Base-by-base conservation (phyloP, 2,113 vertebrate genomes). In the Oncorhynchus kisutch region DNA sequence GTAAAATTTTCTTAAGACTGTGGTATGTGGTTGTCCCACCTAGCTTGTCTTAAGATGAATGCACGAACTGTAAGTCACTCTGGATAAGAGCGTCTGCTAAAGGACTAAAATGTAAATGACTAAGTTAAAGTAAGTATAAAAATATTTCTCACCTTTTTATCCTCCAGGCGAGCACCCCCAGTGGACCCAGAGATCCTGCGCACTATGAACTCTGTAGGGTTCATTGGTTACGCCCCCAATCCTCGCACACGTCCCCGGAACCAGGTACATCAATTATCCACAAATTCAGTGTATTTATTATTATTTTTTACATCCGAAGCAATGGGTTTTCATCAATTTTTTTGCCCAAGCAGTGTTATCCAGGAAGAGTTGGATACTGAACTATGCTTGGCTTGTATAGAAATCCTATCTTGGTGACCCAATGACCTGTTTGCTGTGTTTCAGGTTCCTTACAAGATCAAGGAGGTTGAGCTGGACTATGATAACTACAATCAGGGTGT, bases 191-290 rank as follows among this genome's bases (percentile, higher is more conserved):
- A 99, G 80, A 99, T 99, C 67, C 84, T 99, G 29, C 96, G 97
- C 73, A 95, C 96, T 13, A 99, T 99, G 95, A 99, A 99, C 91
- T 98, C 97, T 0, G 98, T 99, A 59, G 97, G 97, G 1, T 99
- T 99, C 87, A 99, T 99, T 0, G 98, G 98, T 71, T 99, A 99
- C 0, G 97, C 97, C 3, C 96, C 96, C 0, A 99, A 99, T 85
- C 97, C 97, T 57, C 94, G 97, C 1, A 97, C 95, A 76, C 95
- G 95, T 31, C 95, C 96, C 25, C 94, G 97, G 0, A 99, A 99
- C 88, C 97, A 98, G 96, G 98, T 92, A 87, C 0, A 80, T 79
- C 0, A 22, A 49, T 73, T 25, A 54, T 65, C 12, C 25, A 2
- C 11, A 12, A 25, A n/a, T 22, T 54, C 5, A 5, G 13, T 5